These are phyloP conservation scores for Crypturellus tataupa DNA, from an alignment of 2,797 vertebrate species.

Conservation along the genomic window DNA sequence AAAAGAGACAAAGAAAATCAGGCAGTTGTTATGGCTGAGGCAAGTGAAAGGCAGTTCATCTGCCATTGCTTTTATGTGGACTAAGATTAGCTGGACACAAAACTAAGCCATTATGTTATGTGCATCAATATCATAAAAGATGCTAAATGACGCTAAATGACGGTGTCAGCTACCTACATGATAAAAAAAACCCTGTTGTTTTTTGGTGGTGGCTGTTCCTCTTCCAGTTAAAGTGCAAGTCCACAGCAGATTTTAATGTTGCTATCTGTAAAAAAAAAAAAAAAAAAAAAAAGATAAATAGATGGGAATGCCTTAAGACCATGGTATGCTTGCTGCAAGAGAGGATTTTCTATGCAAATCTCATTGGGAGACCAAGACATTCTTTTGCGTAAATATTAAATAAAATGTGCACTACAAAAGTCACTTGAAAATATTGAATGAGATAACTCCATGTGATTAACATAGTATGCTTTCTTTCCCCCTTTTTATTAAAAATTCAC, in stretches of 20 bases:
- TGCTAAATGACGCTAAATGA: fast-evolving
- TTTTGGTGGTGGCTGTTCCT: fast-evolving
- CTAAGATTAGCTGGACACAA: background rate
- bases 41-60: background rate
- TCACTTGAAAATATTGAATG: constrained; percentile 37
- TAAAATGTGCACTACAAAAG: background rate
- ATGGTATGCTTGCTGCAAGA: fast-evolving
- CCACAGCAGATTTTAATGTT: background rate
- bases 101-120: fast-evolving
- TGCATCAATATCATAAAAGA: fast-evolving
- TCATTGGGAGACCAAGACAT: background rate
- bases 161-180: background rate
- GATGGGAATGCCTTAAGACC: background rate
- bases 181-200: fast-evolving
- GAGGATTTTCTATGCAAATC: background rate
- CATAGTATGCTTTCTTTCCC: constrained; percentile 7
- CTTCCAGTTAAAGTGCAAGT: background rate
- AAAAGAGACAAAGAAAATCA: background rate
- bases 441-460: constrained; percentile 63
- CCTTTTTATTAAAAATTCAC: constrained; percentile 78
- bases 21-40: background rate
- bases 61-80: background rate
- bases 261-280: background rate
- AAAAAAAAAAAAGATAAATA: background rate
- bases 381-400: background rate